Evolutionary conservation across 1,140 invertebrate species (phyloP), one percentile per base, ranked within the genome.

Genomic region (Cyphomyrmex costatus): DNA sequence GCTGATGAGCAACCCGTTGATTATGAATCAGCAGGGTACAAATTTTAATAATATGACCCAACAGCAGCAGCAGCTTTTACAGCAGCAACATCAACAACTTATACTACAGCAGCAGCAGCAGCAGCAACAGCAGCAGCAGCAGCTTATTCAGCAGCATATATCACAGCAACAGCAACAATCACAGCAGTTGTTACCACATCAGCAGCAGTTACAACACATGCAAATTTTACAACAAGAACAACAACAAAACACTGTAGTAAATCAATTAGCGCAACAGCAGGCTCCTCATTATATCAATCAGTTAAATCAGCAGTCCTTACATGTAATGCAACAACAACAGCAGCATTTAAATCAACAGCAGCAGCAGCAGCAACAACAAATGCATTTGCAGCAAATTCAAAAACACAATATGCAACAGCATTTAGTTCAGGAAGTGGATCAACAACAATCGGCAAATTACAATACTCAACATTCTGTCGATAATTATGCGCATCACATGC

Each of bases 1-100:
- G 94, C 73, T 95, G 49, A 95, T 95, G 94, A 90, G 92, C 51
- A 95, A 95, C 89, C 92, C 93, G 36, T 85, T 95, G 92, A 92
- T 94, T 36, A 94, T 94, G 93, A 95, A 95, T 93, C 94, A 95
- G 76, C 94, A 94, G 77, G 73, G 82, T 66, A 77, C 92, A 19
- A 94, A 93, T 90, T 94, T 94, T 46, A 91, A 92, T 51, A 94
- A 94, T 73, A 92, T 92, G 86, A 91, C 77, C 27, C 92, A 92
- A 66, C 92, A 92, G n/a, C 91, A 91, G 30, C 91, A 93, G 49
- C 90, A 91, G 80, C 85, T 89, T 76, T 33, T 93, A 66, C 91
- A 93, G 53, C 87, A 93, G 6, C 93, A 92, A 61, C 93, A 90
- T 21, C 91, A 92, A 73, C 93, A 93, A 21, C 89, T 93, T 10